Evolutionary conservation across 2,113 vertebrate genomes (phyloP).

Genomic region (Semicossyphus pulcher): DNA sequence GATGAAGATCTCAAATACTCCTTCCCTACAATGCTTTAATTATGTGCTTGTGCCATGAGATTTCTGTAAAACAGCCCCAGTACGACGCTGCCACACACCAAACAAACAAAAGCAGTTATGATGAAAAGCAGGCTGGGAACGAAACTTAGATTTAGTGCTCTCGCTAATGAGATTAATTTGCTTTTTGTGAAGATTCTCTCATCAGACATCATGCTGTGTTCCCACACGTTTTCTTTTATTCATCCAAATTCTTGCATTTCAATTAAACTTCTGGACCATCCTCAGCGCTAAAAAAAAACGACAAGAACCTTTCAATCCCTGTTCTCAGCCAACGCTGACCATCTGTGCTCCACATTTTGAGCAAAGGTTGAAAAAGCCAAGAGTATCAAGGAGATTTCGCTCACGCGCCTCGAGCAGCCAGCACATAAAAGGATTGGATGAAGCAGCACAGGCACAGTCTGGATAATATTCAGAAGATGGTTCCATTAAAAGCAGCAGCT

Average conservation of each 20-base stretch:
- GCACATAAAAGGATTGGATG: constrained; percentile 67
- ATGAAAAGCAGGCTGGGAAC: constrained; percentile 69
- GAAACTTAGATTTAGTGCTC: constrained; percentile 70
- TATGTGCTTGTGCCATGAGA: constrained; percentile 64
- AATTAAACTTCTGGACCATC: constrained; percentile 54
- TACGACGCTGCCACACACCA: constrained; percentile 9
- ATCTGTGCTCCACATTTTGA: constrained; percentile 77
- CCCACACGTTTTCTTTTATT: constrained; percentile 32
- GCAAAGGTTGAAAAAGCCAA: constrained; percentile 66
- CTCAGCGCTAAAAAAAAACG: constrained; percentile 11
- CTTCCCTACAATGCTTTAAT: constrained; percentile 74
- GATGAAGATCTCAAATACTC: constrained; percentile 74
- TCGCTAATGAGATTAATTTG: constrained; percentile 68
- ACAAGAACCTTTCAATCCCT: constrained; percentile 38
- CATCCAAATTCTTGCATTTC: constrained; percentile 47
- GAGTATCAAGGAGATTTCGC: constrained; percentile 66
- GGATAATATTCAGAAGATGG: constrained; percentile 70
- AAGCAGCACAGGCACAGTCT: constrained; percentile 67
- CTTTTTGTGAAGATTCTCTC: constrained; percentile 17
- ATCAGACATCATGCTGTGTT: constrained; percentile 14
- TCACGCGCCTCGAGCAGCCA: constrained; percentile 48
- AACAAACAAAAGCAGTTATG: constrained; percentile 57
- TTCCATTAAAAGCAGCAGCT: constrained; percentile 75
- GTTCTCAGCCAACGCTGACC: constrained; percentile 59
- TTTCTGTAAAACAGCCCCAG: constrained; percentile 59